Evolutionary conservation across 2,113 vertebrate genomes (phyloP), one percentile per base, ranked within the genome.

Genomic region (Carassius carassius): DNA sequence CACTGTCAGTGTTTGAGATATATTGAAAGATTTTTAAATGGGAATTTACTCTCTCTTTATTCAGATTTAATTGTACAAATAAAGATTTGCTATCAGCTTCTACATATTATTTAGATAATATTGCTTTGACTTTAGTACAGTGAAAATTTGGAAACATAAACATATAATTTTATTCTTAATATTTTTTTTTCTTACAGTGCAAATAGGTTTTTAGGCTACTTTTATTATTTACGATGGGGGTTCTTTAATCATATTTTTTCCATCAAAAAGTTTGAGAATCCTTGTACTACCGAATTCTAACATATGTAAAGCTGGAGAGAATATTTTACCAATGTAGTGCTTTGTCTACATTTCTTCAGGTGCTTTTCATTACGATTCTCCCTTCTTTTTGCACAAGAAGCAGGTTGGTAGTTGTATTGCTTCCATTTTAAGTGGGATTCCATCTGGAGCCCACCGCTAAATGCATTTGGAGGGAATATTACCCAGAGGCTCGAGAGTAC

Each of bases 361-460:
- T 47, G 23, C 23, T 81, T 81, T 81, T 51, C 44, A 69, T 69
- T 79, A 79, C 25, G 58, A 63, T 44, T 47, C n/a, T 12, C 23
- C 17, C 25, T 81, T 81, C 62, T 76, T 81, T 67, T 81, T 69
- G 62, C 78, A 51, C 12, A 5, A 51, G 23, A 81, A 81, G 62
- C 62, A 81, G 62, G 62, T 67, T 67, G 44, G 44, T 81, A 25
- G 62, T 81, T n/a, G 78, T 69, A 81, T 81, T 67, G 78, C 78
- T 49, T 81, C 44, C 44, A 35, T 69, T 81, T 81, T 67, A 81
- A 69, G 62, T 25, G 44, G 25, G 78, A 49, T 67, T 81, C 78
- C 78, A 81, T 81, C 78, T 81, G 78, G 78, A 81, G 25, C 78
- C 62, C 44, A 32, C 44, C 63, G 6, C 78, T 81, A 81, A 81